A percentile compares a stretch with the other conserved stretches of the same genome.
Evolutionary conservation across 2,113 vertebrate species (phyloP).

Genomic region (Solenodon paradoxus): DNA sequence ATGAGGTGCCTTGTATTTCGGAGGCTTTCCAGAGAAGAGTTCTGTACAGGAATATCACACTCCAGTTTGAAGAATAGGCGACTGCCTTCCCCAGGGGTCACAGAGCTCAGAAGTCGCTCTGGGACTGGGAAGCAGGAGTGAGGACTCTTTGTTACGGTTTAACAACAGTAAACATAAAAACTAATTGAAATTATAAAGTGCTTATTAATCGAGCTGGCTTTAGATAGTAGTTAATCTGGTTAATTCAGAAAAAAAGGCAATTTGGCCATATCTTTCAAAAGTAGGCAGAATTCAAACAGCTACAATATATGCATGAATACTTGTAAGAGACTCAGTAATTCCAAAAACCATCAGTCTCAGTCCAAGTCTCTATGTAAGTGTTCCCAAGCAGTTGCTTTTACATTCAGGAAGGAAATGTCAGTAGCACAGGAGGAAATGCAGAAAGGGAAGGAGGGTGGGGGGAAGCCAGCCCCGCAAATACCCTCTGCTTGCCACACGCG

Average conservation of each 20-base stretch:
- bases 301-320: neutral
- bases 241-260: neutral
- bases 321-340: neutral
- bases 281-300: neutral
- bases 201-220: neutral
- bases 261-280: neutral
- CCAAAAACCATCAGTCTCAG: neutral
- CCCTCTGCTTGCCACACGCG: neutral
- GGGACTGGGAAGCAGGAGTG: neutral
- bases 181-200: neutral
- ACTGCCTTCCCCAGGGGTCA: neutral
- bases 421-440: neutral
- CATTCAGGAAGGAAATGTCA: neutral
- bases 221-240: neutral
- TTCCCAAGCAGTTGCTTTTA: neutral
- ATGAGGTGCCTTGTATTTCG: slow-evolving; percentile 33
- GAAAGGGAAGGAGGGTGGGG: neutral
- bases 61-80: neutral
- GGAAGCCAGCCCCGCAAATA: neutral
- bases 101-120: neutral
- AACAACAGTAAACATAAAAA: neutral
- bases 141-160: neutral
- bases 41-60: neutral
- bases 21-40: slow-evolving; percentile 29
- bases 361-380: neutral